Percentiles rank a stretch among this genome's conserved stretches.
Evolutionary conservation across 2,888 invertebrate genomes (phyloP).

Genomic region (Papilio protenor): DNA sequence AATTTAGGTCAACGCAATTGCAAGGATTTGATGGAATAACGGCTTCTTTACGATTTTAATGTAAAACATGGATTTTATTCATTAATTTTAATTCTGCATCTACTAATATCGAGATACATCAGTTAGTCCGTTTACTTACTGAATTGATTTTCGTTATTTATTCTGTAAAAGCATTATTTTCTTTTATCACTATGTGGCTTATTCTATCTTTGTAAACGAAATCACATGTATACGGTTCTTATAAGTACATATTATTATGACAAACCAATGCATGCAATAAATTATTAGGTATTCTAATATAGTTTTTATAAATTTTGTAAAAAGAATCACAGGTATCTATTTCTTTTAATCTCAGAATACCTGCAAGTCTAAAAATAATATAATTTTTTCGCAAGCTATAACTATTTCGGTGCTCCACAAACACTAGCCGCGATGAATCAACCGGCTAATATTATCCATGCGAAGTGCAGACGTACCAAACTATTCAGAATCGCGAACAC

Average conservation of each 20-base stretch:
- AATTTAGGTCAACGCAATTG: slow-evolving; percentile 18
- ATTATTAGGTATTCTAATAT: too few species aligned
- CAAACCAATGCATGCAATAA: too few species aligned
- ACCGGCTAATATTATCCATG: slow-evolving; percentile 68
- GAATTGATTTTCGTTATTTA: too few species aligned
- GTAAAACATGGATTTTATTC: neutral
- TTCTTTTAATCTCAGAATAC: slow-evolving; percentile 36
- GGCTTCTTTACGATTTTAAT: neutral
- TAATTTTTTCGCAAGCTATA: slow-evolving; percentile 71
- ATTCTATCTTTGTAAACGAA: too few species aligned
- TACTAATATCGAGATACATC: neutral
- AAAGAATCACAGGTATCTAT: neutral
- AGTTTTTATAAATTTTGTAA: too few species aligned
- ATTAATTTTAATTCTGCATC: neutral
- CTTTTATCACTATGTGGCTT: too few species aligned
- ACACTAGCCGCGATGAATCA: slow-evolving; percentile 71
- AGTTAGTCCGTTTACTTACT: neutral
- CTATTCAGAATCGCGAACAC: slow-evolving; percentile 55
- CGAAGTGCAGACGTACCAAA: slow-evolving; percentile 67
- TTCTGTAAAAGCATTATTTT: too few species aligned
- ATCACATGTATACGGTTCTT: too few species aligned
- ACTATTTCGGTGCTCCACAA: slow-evolving; percentile 69
- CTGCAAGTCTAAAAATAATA: slow-evolving; percentile 59
- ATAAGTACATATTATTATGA: too few species aligned
- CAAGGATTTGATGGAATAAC: slow-evolving; percentile 1